Evolutionary conservation across 2,888 invertebrate genomes (phyloP).

Genomic region (Hetaerina titia): DNA sequence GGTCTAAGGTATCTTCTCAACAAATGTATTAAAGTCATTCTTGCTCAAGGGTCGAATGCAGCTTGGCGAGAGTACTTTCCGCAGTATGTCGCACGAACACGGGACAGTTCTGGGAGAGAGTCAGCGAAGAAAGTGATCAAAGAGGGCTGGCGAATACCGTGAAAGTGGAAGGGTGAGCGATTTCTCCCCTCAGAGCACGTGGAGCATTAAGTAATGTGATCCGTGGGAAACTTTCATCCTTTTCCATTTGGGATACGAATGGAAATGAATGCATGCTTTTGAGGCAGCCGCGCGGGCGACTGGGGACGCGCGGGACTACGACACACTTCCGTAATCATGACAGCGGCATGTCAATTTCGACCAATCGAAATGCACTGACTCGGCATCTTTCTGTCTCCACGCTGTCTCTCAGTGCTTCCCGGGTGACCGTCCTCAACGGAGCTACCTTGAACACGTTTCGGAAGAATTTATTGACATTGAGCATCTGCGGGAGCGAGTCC

Average conservation of each 20-base stretch:
- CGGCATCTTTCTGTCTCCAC: neutral
- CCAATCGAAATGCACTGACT: neutral
- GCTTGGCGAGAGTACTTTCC: neutral
- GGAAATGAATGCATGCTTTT: neutral
- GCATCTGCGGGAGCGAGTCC: no score
- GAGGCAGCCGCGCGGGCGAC: neutral
- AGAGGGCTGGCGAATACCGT: neutral
- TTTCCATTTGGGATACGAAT: neutral
- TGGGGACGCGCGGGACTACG: neutral
- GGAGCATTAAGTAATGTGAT: neutral
- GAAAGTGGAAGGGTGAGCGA: neutral
- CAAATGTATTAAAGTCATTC: neutral
- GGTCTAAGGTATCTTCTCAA: neutral
- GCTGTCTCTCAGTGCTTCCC: neutral
- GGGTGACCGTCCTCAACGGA: neutral
- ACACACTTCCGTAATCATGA: neutral
- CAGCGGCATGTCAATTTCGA: neutral
- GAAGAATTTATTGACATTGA: neutral
- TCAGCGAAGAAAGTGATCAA: neutral
- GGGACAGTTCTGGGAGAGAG: neutral
- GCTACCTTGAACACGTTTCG: neutral
- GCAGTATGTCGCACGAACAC: neutral
- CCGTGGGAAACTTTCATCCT: slow-evolving; percentile 14
- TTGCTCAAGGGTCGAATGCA: neutral
- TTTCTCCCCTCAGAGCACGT: neutral